phyloP scores from a whole-genome alignment of 2,797 vertebrate species.

The Clarias fuscus region DNA sequence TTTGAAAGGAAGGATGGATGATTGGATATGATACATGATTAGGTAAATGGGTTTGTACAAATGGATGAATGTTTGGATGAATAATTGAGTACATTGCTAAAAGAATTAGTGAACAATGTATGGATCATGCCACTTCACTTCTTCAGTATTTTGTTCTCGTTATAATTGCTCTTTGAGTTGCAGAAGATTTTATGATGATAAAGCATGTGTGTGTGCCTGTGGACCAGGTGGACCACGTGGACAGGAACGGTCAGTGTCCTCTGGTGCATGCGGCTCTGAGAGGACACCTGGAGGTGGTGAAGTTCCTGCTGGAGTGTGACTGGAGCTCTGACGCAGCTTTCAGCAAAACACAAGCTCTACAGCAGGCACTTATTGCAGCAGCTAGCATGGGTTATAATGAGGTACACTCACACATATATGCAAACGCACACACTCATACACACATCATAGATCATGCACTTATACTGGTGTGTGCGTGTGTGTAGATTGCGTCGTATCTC shows the following conservation, averaged over 20 bases:
- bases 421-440: slow-evolving; percentile 28
- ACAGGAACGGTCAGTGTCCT: slow-evolving; percentile 89
- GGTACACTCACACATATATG: slow-evolving; percentile 66
- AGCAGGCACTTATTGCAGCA: slow-evolving; percentile 90
- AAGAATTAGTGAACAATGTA: not conserved
- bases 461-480: not conserved
- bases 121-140: not conserved
- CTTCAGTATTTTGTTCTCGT: not conserved
- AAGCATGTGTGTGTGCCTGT: slow-evolving; percentile 5
- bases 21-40: not conserved
- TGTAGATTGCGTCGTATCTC: slow-evolving; percentile 89
- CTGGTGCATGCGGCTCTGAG: slow-evolving; percentile 89
- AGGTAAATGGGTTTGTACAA: not conserved
- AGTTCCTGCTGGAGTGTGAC: slow-evolving; percentile 87
- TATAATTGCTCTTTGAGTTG: not conserved
- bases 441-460: not conserved
- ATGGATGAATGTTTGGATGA: not conserved
- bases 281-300: slow-evolving; percentile 88
- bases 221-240: slow-evolving; percentile 88
- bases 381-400: slow-evolving; percentile 93
- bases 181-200: not conserved
- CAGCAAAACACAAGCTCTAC: slow-evolving; percentile 89
- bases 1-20: not conserved
- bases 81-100: not conserved
- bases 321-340: slow-evolving; percentile 88